Percentiles rank a stretch among this genome's conserved stretches.
Conservation (phyloP, 1,140 invertebrate genomes). For the Drosophila burlai region DNA sequence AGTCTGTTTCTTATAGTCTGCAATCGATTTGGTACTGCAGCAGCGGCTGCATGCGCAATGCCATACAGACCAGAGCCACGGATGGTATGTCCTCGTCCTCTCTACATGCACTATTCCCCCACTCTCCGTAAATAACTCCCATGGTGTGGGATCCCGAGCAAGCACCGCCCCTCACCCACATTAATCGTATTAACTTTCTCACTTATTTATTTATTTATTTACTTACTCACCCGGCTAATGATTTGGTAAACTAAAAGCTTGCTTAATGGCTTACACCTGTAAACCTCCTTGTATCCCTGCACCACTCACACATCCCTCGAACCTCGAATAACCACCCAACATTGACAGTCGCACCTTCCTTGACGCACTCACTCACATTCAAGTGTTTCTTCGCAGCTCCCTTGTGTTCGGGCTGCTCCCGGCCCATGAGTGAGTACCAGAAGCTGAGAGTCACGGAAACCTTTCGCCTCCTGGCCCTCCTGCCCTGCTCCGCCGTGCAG, state of each 20-base stretch:
- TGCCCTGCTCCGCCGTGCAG: conserved; percentile 49
- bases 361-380: neutral
- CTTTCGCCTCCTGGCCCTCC: conserved; percentile 55
- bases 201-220: neutral
- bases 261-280: neutral
- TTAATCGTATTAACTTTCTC: neutral
- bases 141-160: neutral
- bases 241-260: neutral
- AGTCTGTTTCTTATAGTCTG: conserved; percentile 41
- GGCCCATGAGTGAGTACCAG: conserved; percentile 76
- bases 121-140: no score
- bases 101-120: neutral
- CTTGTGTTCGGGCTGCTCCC: conserved; percentile 64
- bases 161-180: neutral
- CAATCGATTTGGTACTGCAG: conserved; percentile 81
- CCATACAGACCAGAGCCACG: conserved; percentile 66
- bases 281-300: neutral
- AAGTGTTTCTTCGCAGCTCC: conserved; percentile 49
- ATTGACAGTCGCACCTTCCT: neutral
- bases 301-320: neutral
- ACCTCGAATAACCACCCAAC: neutral
- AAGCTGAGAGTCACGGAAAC: conserved; percentile 65
- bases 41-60: conserved; percentile 74
- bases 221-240: neutral
- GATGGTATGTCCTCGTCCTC: conserved; percentile 58